Evolutionary conservation across 2,113 vertebrate species (phyloP).

Genomic region (Mobula hypostoma): DNA sequence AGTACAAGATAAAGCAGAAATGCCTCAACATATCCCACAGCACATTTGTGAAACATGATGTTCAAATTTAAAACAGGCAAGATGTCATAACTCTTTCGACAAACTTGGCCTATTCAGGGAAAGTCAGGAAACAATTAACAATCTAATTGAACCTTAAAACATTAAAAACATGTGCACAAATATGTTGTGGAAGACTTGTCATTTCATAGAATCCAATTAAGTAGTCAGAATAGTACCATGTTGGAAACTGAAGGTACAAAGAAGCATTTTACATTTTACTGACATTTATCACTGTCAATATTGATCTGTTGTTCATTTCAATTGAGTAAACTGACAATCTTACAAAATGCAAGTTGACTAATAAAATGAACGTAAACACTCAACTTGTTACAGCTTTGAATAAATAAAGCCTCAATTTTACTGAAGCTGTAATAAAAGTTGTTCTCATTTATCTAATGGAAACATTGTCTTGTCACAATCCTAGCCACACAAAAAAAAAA

Average conservation of each 20-base stretch:
- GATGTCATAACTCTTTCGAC: background rate
- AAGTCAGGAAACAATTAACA: background rate
- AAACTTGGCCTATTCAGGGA: background rate
- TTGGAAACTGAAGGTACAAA: background rate
- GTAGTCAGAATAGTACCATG: background rate
- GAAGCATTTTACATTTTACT: background rate
- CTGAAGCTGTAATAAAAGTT: background rate
- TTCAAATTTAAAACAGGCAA: background rate
- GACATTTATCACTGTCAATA: constrained; percentile 27
- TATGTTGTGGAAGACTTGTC: background rate
- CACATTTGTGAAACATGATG: background rate
- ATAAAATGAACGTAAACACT: constrained; percentile 8
- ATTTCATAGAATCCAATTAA: background rate
- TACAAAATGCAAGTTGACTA: constrained; percentile 18
- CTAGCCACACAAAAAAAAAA: constrained; percentile 5
- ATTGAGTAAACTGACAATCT: constrained; percentile 1
- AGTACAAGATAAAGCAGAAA: background rate
- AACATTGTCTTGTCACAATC: background rate
- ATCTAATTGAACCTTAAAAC: background rate
- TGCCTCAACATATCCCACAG: background rate
- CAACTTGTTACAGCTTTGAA: constrained; percentile 10
- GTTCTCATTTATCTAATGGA: constrained; percentile 4
- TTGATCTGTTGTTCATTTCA: constrained; percentile 17
- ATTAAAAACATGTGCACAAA: background rate
- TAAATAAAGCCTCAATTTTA: constrained; percentile 28